phyloP scores from a whole-genome alignment of 2,888 invertebrate genomes.

The Heliconius aoede region DNA sequence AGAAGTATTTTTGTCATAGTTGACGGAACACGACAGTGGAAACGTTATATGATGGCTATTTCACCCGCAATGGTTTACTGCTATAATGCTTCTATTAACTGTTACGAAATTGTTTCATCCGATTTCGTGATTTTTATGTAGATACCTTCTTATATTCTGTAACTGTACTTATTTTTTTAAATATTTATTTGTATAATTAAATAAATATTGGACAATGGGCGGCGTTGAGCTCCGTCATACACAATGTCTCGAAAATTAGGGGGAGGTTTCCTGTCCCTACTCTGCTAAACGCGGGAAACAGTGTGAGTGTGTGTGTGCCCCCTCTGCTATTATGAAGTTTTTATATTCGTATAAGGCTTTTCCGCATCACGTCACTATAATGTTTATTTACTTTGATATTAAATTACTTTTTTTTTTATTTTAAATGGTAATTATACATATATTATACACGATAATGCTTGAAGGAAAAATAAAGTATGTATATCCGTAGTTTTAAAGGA shows the following conservation, averaged over 20 bases:
- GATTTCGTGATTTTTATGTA: conserved; percentile 46
- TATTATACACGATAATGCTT: not conserved
- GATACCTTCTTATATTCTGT: conserved; percentile 33
- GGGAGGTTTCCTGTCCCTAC: not conserved
- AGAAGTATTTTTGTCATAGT: not conserved
- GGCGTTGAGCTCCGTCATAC: not conserved
- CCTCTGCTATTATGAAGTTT: not conserved
- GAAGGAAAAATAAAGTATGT: conserved; percentile 15
- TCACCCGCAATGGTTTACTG: conserved; percentile 44
- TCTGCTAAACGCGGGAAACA: too few species aligned
- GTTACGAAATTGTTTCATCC: conserved; percentile 49
- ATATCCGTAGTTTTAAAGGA: conserved; percentile 6
- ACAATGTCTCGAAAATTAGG: not conserved
- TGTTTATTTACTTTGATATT: conserved; percentile 2
- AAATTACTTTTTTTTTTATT: not conserved
- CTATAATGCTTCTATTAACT: conserved; percentile 48
- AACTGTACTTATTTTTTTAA: conserved; percentile 41
- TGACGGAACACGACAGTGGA: conserved; percentile 34
- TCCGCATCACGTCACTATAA: conserved; percentile 28
- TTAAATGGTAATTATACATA: not conserved
- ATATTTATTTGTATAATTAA: not conserved
- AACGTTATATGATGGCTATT: conserved; percentile 37
- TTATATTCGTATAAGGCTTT: conserved; percentile 34
- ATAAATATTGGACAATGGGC: not conserved
- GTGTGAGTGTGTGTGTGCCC: not conserved